These are phyloP conservation scores for Mylabris sibirica DNA, from an alignment of 2,888 invertebrate species.

Conservation along the genomic window DNA sequence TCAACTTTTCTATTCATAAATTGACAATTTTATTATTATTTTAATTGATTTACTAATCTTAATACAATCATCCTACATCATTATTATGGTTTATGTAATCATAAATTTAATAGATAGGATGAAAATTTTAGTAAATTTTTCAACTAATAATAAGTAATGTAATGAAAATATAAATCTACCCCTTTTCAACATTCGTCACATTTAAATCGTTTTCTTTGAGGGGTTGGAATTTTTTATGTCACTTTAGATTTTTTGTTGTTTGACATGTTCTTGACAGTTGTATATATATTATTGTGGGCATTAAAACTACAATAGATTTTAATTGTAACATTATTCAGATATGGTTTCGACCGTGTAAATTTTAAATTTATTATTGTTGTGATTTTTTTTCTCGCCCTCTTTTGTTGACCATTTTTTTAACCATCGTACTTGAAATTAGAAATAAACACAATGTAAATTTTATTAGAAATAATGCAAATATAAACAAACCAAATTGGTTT, in stretches of 20 bases:
- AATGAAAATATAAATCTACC: neutral
- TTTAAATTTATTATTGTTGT: conserved; percentile 33
- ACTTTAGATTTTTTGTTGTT: conserved; percentile 40
- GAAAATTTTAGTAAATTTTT: neutral
- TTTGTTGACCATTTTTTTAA: neutral
- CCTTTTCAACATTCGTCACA: conserved; percentile 34
- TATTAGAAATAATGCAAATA: conserved; percentile 25
- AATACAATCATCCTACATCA: conserved; percentile 52
- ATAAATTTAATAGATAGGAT: conserved; percentile 44
- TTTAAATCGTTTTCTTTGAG: conserved; percentile 38
- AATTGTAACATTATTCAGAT: conserved; percentile 44
- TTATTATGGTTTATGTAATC: conserved; percentile 54
- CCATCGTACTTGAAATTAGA: neutral
- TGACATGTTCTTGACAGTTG: conserved; percentile 51
- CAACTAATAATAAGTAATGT: neutral
- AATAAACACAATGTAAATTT: conserved; percentile 30
- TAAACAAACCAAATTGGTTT: conserved; percentile 23
- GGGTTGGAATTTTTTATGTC: conserved; percentile 46
- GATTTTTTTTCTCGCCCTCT: neutral
- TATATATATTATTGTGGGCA: conserved; percentile 46
- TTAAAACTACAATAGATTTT: conserved; percentile 48
- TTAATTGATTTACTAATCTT: conserved; percentile 46
- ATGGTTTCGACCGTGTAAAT: conserved; percentile 35
- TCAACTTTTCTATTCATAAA: conserved; percentile 51
- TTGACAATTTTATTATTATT: conserved; percentile 58